Percentiles rank a stretch among this genome's conserved stretches.
Conservation (phyloP, 1,140 invertebrate species). For the Lerema accius region DNA sequence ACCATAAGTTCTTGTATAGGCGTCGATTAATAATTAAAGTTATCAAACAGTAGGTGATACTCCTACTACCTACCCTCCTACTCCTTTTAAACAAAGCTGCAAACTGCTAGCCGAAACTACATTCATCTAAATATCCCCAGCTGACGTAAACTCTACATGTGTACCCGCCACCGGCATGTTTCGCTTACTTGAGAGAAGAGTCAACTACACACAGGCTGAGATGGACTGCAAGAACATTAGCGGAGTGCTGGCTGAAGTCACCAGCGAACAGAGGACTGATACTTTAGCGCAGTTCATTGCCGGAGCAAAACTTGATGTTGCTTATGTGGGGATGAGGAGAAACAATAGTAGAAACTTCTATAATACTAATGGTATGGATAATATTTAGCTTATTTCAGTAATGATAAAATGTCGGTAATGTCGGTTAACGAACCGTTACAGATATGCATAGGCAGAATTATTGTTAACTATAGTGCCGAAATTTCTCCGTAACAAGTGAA, state of each 20-base stretch:
- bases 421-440: too few relatives aligned
- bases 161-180: slow-evolving; percentile 85
- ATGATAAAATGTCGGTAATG: too few relatives aligned
- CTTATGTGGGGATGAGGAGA: slow-evolving; percentile 83
- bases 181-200: slow-evolving; percentile 66
- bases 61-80: too few relatives aligned
- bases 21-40: too few relatives aligned
- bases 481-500: too few relatives aligned
- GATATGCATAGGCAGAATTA: too few relatives aligned
- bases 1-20: too few relatives aligned
- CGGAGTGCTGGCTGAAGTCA: slow-evolving; percentile 83
- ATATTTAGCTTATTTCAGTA: too few relatives aligned
- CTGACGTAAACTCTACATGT: slow-evolving; percentile 80
- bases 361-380: slow-evolving; percentile 47
- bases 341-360: slow-evolving; percentile 49
- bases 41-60: too few relatives aligned
- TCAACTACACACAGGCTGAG: slow-evolving; percentile 84
- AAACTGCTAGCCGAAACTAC: too few relatives aligned
- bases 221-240: slow-evolving; percentile 81
- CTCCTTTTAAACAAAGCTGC: too few relatives aligned
- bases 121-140: slow-evolving; percentile 74
- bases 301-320: slow-evolving; percentile 50
- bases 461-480: too few relatives aligned
- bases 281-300: slow-evolving; percentile 78
- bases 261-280: slow-evolving; percentile 83